Evolutionary conservation across 2,113 vertebrate species (phyloP).

Genomic region (Hippocampus barbouri): DNA sequence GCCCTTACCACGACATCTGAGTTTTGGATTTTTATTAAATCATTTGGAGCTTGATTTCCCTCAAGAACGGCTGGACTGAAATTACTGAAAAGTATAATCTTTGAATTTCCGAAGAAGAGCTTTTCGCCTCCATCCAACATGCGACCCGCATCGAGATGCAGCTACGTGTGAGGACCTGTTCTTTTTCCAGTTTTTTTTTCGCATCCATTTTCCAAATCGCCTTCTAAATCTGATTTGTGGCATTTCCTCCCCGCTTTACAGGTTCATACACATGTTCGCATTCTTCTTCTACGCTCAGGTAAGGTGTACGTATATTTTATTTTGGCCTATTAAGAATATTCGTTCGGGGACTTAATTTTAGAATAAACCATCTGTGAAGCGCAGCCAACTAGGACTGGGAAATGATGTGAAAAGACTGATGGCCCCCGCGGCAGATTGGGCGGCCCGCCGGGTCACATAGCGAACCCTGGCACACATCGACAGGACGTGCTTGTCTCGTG

Average conservation of each 20-base stretch:
- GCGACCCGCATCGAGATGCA: constrained; percentile 61
- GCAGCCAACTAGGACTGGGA: not conserved
- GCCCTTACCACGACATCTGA: constrained; percentile 26
- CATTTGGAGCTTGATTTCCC: constrained; percentile 18
- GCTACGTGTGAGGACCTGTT: constrained; percentile 71
- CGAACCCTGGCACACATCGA: constrained; percentile 38
- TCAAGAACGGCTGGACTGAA: not conserved
- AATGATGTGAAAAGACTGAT: constrained; percentile 43
- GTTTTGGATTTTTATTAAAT: constrained; percentile 34
- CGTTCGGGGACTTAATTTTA: not conserved
- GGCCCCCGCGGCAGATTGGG: constrained; percentile 62
- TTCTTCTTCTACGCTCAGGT: constrained; percentile 95
- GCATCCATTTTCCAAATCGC: not conserved
- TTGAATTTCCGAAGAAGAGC: constrained; percentile 22
- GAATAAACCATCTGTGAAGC: not conserved
- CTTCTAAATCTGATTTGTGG: not conserved
- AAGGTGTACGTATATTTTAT: constrained; percentile 49
- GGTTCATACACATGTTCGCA: constrained; percentile 90
- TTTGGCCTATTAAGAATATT: not conserved
- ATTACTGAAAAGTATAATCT: not conserved
- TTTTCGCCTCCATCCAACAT: constrained; percentile 59
- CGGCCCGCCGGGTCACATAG: constrained; percentile 54
- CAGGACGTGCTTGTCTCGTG: constrained; percentile 28
- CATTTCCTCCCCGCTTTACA: constrained; percentile 53
- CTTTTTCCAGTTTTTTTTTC: not conserved